phyloP scores from a whole-genome alignment of 1,140 invertebrate genomes.

The Ceratoteleas bidentatus region DNA sequence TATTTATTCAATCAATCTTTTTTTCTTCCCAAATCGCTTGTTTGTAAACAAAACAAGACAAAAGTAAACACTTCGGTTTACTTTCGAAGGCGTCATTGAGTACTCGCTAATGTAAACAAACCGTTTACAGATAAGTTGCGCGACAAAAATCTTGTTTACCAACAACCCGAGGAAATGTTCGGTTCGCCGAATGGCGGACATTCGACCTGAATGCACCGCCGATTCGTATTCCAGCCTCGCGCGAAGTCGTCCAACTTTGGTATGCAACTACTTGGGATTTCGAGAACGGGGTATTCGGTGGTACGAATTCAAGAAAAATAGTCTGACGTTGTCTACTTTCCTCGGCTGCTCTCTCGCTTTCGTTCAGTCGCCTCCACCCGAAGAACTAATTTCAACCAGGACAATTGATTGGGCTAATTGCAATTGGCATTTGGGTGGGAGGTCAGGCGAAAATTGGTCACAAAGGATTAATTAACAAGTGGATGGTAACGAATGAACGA shows the following conservation, averaged over 20 bases:
- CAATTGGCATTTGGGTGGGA: constrained; percentile 5
- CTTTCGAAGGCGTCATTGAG: neutral
- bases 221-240: constrained; percentile 9
- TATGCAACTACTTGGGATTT: constrained; percentile 34
- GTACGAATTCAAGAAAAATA: constrained; percentile 19
- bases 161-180: neutral
- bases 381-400: constrained; percentile 3
- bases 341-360: constrained; percentile 33
- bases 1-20: too few relatives aligned
- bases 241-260: constrained; percentile 18
- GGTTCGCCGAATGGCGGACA: too few relatives aligned
- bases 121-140: neutral
- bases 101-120: neutral
- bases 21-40: too few relatives aligned
- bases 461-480: constrained; percentile 28
- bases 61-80: too few relatives aligned
- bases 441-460: constrained; percentile 21
- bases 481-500: constrained; percentile 22
- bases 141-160: neutral
- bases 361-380: neutral
- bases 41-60: constrained; percentile 4
- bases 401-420: constrained; percentile 16
- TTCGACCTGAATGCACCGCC: neutral
- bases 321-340: constrained; percentile 6
- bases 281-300: constrained; percentile 1